phyloP scores from a whole-genome alignment of 2,888 invertebrate genomes.

The Arenicola marina region DNA sequence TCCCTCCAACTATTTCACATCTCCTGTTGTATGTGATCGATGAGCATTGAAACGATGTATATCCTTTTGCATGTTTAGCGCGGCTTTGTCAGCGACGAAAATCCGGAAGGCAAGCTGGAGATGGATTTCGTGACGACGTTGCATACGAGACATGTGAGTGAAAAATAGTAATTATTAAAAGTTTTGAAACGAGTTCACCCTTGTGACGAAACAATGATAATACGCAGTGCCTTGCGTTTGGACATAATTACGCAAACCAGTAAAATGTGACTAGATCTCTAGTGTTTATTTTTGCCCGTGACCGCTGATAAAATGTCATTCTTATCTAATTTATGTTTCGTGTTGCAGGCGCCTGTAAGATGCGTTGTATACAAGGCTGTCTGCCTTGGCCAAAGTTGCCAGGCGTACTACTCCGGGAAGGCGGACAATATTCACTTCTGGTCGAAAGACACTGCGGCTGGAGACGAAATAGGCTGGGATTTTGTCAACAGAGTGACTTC shows the following conservation, averaged over 20 bases:
- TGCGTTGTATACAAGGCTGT: background rate
- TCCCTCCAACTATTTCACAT: too few relatives aligned
- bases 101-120: background rate
- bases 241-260: too few relatives aligned
- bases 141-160: background rate
- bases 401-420: background rate
- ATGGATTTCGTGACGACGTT: background rate
- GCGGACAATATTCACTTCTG: background rate
- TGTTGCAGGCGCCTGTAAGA: background rate
- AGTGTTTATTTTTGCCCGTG: too few relatives aligned
- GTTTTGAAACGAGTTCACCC: too few relatives aligned
- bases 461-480: conserved; percentile 7
- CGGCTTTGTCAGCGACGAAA: background rate
- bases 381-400: background rate
- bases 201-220: too few relatives aligned
- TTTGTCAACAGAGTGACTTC: background rate
- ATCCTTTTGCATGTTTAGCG: background rate
- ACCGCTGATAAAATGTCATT: background rate
- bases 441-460: background rate
- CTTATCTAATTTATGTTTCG: background rate
- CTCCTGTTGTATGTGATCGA: too few relatives aligned
- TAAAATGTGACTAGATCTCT: too few relatives aligned
- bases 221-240: too few relatives aligned
- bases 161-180: background rate
- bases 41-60: background rate